Conservation (phyloP, 2,113 vertebrate species). For the Dolichotis patagonum region DNA sequence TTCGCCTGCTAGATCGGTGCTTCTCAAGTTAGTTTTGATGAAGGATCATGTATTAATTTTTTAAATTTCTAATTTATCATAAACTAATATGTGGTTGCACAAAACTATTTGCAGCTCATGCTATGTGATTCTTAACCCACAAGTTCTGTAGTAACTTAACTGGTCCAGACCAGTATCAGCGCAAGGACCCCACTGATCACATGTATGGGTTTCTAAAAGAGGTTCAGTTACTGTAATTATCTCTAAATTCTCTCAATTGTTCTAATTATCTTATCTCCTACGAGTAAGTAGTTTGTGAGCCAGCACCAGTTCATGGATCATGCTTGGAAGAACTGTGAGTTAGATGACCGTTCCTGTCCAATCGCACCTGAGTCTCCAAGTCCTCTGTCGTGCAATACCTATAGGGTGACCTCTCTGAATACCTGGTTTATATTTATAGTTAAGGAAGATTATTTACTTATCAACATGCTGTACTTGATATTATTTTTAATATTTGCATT, state of each 20-base stretch:
- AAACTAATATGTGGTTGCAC: neutral
- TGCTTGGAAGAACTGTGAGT: neutral
- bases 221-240: neutral
- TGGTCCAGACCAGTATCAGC: too few species aligned
- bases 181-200: too few species aligned
- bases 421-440: neutral
- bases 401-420: neutral
- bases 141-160: too few species aligned
- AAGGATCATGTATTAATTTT: neutral
- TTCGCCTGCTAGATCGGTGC: neutral
- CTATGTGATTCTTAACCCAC: too few species aligned
- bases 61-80: neutral
- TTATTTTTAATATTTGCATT: neutral
- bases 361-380: neutral
- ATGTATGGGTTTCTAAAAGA: neutral
- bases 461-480: neutral
- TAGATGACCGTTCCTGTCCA: neutral
- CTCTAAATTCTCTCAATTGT: neutral
- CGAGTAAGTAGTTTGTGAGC: neutral
- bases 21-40: neutral
- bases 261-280: neutral
- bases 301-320: neutral
- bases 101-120: neutral
- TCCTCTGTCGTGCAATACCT: neutral
- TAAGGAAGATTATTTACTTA: slow-evolving; percentile 14